phyloP scores from a whole-genome alignment of 1,140 invertebrate genomes.

The Caerostris extrusa region DNA sequence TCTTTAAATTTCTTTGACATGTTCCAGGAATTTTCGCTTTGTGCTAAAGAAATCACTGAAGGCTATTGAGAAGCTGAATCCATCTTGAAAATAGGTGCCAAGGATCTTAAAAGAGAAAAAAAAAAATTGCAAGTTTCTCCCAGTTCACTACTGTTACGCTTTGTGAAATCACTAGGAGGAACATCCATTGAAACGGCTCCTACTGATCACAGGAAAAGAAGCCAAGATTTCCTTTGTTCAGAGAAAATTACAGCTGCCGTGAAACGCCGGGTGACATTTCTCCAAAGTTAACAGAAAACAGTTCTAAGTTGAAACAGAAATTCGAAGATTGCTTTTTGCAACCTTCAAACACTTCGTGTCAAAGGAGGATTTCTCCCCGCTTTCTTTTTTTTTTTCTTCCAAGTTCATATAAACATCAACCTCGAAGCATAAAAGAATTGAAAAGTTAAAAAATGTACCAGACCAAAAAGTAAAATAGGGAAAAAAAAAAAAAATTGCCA shows the following conservation, averaged over 20 bases:
- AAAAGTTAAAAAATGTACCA: slow-evolving; percentile 22
- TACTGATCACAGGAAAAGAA: slow-evolving; percentile 29
- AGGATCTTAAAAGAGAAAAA: slow-evolving; percentile 27
- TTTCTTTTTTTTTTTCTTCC: not conserved
- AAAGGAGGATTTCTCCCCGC: slow-evolving; percentile 12
- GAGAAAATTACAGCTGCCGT: slow-evolving; percentile 55
- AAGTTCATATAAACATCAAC: slow-evolving; percentile 38
- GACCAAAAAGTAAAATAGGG: not conserved
- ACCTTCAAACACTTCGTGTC: slow-evolving; percentile 64
- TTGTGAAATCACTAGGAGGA: slow-evolving; percentile 44
- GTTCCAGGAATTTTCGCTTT: not conserved
- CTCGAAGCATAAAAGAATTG: slow-evolving; percentile 41
- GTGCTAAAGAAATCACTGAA: slow-evolving; percentile 13
- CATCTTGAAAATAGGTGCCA: slow-evolving; percentile 21
- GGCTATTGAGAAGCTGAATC: slow-evolving; percentile 1
- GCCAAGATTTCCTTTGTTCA: slow-evolving; percentile 43
- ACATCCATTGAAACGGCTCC: slow-evolving; percentile 29
- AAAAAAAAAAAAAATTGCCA: slow-evolving; percentile 29
- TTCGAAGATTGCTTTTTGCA: slow-evolving; percentile 74
- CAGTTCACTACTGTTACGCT: not conserved
- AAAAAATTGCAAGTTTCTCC: not conserved
- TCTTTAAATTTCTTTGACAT: slow-evolving; percentile 2
- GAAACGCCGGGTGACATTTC: slow-evolving; percentile 48
- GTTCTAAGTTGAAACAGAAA: slow-evolving; percentile 48
- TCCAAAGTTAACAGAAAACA: slow-evolving; percentile 44